Percentiles rank a stretch among this genome's conserved stretches.
phyloP scores from a whole-genome alignment of 2,113 vertebrate species.

The Hyla sarda region DNA sequence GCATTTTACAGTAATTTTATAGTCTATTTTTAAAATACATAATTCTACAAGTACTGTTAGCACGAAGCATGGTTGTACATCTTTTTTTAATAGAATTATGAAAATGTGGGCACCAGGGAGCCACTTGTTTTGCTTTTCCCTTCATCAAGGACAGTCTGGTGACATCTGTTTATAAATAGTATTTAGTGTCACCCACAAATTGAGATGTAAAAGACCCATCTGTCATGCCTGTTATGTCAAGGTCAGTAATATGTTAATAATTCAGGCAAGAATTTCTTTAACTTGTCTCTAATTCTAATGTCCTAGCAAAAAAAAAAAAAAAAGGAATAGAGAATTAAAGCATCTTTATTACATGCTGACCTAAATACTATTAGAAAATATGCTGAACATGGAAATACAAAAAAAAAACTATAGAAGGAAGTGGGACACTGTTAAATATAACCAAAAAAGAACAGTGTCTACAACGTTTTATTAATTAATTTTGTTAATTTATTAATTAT shows the following conservation, averaged over 20 bases:
- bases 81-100: no score
- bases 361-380: conserved; percentile 39
- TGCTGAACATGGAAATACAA: not conserved
- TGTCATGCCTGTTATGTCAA: conserved; percentile 35
- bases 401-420: not conserved
- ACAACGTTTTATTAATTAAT: not conserved
- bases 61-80: no score
- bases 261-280: not conserved
- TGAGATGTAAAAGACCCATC: conserved; percentile 14
- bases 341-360: conserved; percentile 36
- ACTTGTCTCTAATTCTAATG: conserved; percentile 17
- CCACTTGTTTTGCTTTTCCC: not conserved
- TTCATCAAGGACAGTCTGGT: conserved; percentile 16
- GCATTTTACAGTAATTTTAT: no score
- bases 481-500: not conserved
- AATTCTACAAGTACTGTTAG: no score
- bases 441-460: conserved; percentile 20
- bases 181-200: conserved; percentile 10
- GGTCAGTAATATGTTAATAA: not conserved
- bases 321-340: not conserved
- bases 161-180: conserved; percentile 37
- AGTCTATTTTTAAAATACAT: no score
- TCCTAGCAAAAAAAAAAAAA: conserved; percentile 7
- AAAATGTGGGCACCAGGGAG: not conserved
- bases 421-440: conserved; percentile 30